Base-by-base conservation (phyloP, 2,113 vertebrate species). In the Hippoglossus stenolepis region DNA sequence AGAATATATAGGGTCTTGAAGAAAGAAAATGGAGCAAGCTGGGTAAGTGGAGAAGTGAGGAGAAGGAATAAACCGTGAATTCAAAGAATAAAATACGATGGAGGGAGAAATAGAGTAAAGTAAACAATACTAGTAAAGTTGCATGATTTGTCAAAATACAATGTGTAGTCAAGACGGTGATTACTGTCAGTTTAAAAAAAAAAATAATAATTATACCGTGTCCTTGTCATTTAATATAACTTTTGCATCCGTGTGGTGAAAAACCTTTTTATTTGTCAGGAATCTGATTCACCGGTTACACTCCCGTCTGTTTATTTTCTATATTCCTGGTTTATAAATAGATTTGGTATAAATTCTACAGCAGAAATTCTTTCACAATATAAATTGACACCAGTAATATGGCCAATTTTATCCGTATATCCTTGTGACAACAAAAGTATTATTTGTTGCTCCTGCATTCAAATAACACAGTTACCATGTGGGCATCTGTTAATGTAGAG, bases 1-100 rank as follows among this genome's bases (percentile, higher is more conserved):
- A 65, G 73, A 84, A 85, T 87, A 69, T 79, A 84, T 79, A 71
- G 58, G 78, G 77, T 83, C 69, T 83, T 83, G 79, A 85, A 75
- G 62, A 81, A 70, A 73, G 75, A 72, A 75, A 82, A 67, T 65
- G 62, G 75, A 75, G 79, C 23, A 73, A 83, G 85, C 2, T 15
- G 47, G 17, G 35, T 9, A 10, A 2, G 85, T 86, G 87, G 77
- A 40, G 77, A 85, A 80, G 68, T 67, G 67, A 73, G 62, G 66
- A 59, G 20, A 68, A 1, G 1, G 66, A 73, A 65, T 70, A 31
- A 23, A 76, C 79, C 0, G 2, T 70, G 24, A 59, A 64, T 28
- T 60, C n/a, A 24, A 57, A 31, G 54, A 70, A 53, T 66, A 17
- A 56, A 66, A 66, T 24, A 78, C 45, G 53, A 64, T 64, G 49